These are phyloP conservation scores for Apamea anceps DNA, from an alignment of 2,888 invertebrate species.

Conservation along the genomic window DNA sequence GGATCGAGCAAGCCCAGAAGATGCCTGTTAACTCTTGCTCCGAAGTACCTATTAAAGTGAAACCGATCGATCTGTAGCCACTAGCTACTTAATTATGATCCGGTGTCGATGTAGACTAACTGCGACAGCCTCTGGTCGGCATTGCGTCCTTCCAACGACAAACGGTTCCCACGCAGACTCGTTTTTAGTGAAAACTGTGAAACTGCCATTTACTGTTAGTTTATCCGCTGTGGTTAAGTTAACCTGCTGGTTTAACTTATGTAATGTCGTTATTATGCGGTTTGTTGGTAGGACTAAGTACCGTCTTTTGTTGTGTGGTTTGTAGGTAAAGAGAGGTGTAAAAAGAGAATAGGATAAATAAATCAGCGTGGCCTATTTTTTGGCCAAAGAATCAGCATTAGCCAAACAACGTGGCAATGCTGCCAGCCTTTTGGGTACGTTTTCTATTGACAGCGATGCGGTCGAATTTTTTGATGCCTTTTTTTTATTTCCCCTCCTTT, in stretches of 20 bases:
- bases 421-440: too few species aligned
- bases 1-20: background rate
- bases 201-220: slow-evolving; percentile 37
- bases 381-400: too few species aligned
- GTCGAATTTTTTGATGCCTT: too few species aligned
- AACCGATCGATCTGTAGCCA: slow-evolving; percentile 26
- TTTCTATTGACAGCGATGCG: too few species aligned
- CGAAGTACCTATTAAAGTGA: slow-evolving; percentile 60
- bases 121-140: slow-evolving; percentile 3
- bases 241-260: slow-evolving; percentile 44
- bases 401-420: too few species aligned
- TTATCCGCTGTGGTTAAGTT: slow-evolving; percentile 50
- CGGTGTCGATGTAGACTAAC: slow-evolving; percentile 49
- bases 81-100: slow-evolving; percentile 42
- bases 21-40: background rate
- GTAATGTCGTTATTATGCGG: slow-evolving; percentile 49
- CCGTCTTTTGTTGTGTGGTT: slow-evolving; percentile 1
- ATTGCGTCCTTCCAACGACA: slow-evolving; percentile 56
- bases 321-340: background rate
- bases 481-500: too few species aligned
- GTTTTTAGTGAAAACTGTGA: slow-evolving; percentile 65
- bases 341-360: background rate
- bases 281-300: slow-evolving; percentile 11
- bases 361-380: too few species aligned
- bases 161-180: slow-evolving; percentile 65